phyloP scores from a whole-genome alignment of 2,113 vertebrate species.

The Nannobrachium achirus region DNA sequence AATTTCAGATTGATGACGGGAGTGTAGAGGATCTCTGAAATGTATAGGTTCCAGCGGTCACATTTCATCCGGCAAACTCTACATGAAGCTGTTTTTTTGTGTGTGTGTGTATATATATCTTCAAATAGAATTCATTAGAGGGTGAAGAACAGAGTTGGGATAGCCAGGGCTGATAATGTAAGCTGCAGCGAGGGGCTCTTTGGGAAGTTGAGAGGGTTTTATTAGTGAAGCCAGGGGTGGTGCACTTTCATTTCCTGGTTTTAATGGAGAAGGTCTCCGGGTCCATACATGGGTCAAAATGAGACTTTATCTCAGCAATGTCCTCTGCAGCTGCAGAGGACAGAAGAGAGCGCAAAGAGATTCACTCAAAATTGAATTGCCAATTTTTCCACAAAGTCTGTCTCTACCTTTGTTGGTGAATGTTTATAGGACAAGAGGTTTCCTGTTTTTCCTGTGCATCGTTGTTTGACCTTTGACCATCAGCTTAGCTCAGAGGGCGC shows the following conservation, averaged over 20 bases:
- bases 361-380: not conserved
- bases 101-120: not conserved
- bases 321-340: constrained; percentile 72
- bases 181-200: constrained; percentile 33
- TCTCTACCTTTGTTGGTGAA: not conserved
- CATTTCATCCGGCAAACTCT: constrained; percentile 9
- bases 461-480: not conserved
- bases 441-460: not conserved
- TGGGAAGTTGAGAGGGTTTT: constrained; percentile 56
- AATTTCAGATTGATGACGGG: not conserved
- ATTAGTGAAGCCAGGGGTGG: constrained; percentile 69
- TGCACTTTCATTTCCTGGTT: constrained; percentile 74
- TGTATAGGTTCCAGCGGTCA: not conserved
- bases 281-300: constrained; percentile 78
- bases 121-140: constrained; percentile 20
- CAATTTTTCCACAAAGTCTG: not conserved
- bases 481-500: not conserved
- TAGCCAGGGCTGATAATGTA: constrained; percentile 31
- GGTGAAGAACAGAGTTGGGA: constrained; percentile 23
- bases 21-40: not conserved
- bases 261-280: constrained; percentile 77
- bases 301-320: constrained; percentile 81
- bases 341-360: constrained; percentile 63
- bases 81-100: not conserved
- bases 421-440: not conserved